Evolutionary conservation across 1,140 invertebrate genomes (phyloP).

Genomic region (Helicoverpa armigera): DNA sequence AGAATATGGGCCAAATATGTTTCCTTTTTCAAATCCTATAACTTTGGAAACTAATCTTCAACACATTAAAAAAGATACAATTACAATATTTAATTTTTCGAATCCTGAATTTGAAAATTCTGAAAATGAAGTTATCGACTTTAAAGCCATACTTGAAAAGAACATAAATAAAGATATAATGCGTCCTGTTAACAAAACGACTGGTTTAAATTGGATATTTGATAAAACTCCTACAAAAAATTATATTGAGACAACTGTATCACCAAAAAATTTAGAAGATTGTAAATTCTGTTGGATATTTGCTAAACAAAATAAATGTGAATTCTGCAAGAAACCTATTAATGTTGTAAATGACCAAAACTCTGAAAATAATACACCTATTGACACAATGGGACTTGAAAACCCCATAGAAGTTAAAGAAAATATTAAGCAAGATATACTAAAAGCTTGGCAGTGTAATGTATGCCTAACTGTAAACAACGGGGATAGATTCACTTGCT

Average conservation of each 20-base stretch:
- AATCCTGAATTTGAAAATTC: not conserved
- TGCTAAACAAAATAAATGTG: slow-evolving; percentile 58
- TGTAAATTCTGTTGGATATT: slow-evolving; percentile 73
- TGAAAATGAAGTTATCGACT: not conserved
- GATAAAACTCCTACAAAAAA: not conserved
- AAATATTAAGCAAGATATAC: slow-evolving; percentile 10
- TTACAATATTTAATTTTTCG: not conserved
- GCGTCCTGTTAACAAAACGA: not conserved
- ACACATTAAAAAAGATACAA: not conserved
- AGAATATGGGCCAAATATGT: not conserved
- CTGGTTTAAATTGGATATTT: slow-evolving; percentile 12
- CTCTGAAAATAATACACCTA: not conserved
- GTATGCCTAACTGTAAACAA: slow-evolving; percentile 65
- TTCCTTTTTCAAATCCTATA: not conserved
- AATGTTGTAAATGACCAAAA: slow-evolving; percentile 27
- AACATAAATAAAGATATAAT: not conserved
- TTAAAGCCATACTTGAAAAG: not conserved
- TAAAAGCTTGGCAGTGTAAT: slow-evolving; percentile 63
- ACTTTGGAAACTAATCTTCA: not conserved
- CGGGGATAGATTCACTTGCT: slow-evolving; percentile 56
- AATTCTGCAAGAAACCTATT: slow-evolving; percentile 61
- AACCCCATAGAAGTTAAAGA: slow-evolving; percentile 20
- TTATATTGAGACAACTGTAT: not conserved
- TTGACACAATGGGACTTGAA: slow-evolving; percentile 21
- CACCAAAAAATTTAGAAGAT: slow-evolving; percentile 4